These are phyloP conservation scores for Pseudorhombus dupliciocellatus DNA, from an alignment of 2,113 vertebrate species.

Conservation along the genomic window DNA sequence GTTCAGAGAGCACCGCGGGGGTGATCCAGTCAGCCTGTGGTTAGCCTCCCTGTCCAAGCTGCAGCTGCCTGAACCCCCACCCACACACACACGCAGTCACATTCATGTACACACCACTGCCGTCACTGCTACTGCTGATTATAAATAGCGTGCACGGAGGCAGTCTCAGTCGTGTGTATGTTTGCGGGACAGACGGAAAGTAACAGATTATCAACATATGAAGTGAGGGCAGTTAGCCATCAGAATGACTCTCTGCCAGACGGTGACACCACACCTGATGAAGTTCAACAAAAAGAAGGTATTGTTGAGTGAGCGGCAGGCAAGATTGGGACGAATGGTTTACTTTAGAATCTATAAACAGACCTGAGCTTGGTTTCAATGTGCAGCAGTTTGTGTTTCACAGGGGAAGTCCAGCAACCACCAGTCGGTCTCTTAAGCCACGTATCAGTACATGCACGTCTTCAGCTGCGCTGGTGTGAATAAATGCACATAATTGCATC, in stretches of 20 bases:
- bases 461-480: constrained; percentile 33
- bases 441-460: constrained; percentile 1
- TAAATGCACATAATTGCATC: constrained; percentile 14
- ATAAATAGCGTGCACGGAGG: constrained; percentile 79
- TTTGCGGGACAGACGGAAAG: constrained; percentile 43
- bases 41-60: constrained; percentile 37
- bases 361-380: constrained; percentile 57
- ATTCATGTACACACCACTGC: constrained; percentile 60
- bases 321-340: constrained; percentile 9
- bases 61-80: constrained; percentile 72
- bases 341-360: constrained; percentile 66
- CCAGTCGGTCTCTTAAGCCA: constrained; percentile 44
- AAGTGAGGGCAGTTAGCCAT: constrained; percentile 61
- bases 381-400: constrained; percentile 73
- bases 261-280: constrained; percentile 73
- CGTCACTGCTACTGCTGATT: constrained; percentile 62
- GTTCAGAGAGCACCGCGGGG: constrained; percentile 28
- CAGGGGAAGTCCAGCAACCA: constrained; percentile 58
- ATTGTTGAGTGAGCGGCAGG: constrained; percentile 38
- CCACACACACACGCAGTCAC: constrained; percentile 49
- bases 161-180: constrained; percentile 49
- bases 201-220: constrained; percentile 66
- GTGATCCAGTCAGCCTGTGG: constrained; percentile 54
- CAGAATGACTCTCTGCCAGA: constrained; percentile 75
- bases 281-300: constrained; percentile 83